Evolutionary conservation across 2,888 invertebrate genomes (phyloP).

Genomic region (Pseudoips prasinana): DNA sequence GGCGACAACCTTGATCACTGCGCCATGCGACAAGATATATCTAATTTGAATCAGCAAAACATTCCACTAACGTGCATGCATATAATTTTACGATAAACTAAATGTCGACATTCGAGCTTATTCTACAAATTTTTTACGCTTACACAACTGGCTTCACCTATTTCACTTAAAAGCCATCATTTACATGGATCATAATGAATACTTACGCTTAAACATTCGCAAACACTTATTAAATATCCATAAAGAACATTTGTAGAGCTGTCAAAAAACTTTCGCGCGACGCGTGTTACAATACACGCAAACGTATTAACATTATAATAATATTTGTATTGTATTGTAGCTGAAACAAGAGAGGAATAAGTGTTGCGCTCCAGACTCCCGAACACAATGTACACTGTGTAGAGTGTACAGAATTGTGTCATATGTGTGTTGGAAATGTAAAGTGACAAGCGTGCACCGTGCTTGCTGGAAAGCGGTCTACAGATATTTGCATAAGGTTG

Average conservation of each 20-base stretch:
- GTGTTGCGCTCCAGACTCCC: conserved; percentile 12
- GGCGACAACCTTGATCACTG: too few species aligned
- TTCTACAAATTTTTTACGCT: too few species aligned
- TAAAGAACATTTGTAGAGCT: conserved; percentile 5
- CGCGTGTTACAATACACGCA: conserved; percentile 22
- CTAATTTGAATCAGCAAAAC: too few species aligned
- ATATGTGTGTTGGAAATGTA: conserved; percentile 24
- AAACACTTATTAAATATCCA: too few species aligned
- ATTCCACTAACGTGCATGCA: too few species aligned
- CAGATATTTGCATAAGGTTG: conserved; percentile 34
- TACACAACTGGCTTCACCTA: too few species aligned
- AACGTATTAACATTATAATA: conserved; percentile 26
- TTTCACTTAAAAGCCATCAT: too few species aligned
- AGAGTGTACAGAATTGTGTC: conserved; percentile 28
- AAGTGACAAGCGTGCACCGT: conserved; percentile 39
- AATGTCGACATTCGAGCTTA: too few species aligned
- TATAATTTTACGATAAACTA: too few species aligned
- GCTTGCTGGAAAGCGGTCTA: conserved; percentile 34
- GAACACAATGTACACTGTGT: conserved; percentile 22
- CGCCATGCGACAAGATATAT: too few species aligned
- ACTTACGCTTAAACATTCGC: too few species aligned
- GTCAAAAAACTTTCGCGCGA: conserved; percentile 25
- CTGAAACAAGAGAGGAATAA: conserved; percentile 18
- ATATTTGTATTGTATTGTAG: conserved; percentile 22
- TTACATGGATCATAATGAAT: too few species aligned